Evolutionary conservation across 2,888 invertebrate species (phyloP).

Genomic region (Cyclophora albipunctata): DNA sequence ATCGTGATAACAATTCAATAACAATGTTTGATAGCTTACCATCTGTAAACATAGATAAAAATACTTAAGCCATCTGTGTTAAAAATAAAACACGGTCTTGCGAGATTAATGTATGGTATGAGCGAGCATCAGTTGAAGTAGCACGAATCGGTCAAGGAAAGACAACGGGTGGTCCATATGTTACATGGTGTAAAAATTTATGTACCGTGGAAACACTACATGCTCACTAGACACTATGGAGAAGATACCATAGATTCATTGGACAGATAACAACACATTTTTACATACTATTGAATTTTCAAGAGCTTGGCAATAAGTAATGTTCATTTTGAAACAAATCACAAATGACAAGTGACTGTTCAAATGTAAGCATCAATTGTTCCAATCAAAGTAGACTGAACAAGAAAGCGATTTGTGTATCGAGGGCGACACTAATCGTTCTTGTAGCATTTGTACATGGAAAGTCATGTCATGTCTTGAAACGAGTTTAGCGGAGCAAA

Average conservation of each 20-base stretch:
- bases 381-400: not conserved
- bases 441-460: slow-evolving; percentile 20
- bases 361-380: not conserved
- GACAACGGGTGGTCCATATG: slow-evolving; percentile 16
- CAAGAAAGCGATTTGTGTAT: not conserved
- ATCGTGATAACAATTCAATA: slow-evolving; percentile 23
- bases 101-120: slow-evolving; percentile 4
- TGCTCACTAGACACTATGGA: not conserved
- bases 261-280: slow-evolving; percentile 2
- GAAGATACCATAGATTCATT: not conserved
- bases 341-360: not conserved
- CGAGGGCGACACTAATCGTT: slow-evolving; percentile 2
- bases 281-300: too few relatives aligned
- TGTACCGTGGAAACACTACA: slow-evolving; percentile 12
- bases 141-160: slow-evolving; percentile 17
- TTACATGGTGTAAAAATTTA: slow-evolving; percentile 8
- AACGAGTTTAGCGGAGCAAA: slow-evolving; percentile 46
- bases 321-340: too few relatives aligned
- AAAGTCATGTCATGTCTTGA: slow-evolving; percentile 30
- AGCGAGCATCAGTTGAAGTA: slow-evolving; percentile 10
- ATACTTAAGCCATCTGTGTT: slow-evolving; percentile 8
- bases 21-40: too few relatives aligned
- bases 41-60: slow-evolving; percentile 1
- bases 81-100: slow-evolving; percentile 13
- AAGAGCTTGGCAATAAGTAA: too few relatives aligned